These are phyloP conservation scores for Periophthalmus magnuspinnatus DNA, from an alignment of 2,797 vertebrate genomes.

Conservation along the genomic window DNA sequence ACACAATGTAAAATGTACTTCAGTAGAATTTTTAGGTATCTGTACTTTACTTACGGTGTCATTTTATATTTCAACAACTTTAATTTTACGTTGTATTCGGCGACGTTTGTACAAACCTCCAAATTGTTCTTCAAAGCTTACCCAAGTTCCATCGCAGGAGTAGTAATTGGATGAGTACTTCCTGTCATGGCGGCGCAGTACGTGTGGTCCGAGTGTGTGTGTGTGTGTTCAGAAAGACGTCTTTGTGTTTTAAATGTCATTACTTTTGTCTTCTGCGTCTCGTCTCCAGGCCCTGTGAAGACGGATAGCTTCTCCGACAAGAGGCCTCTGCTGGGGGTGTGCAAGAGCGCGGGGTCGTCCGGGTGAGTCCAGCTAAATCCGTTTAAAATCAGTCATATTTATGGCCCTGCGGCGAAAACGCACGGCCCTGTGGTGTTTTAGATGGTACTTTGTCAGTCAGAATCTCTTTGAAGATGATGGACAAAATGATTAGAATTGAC, in stretches of 20 bases:
- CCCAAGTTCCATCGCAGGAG: slow-evolving; percentile 70
- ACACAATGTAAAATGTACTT: no score
- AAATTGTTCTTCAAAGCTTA: slow-evolving; percentile 46
- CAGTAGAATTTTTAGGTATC: no score
- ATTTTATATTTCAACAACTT: neutral
- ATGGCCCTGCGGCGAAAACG: neutral
- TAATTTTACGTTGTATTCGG: neutral
- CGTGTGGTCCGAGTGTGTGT: slow-evolving; percentile 59
- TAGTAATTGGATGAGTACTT: slow-evolving; percentile 77
- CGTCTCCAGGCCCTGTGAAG: slow-evolving; percentile 84
- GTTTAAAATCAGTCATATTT: slow-evolving; percentile 1
- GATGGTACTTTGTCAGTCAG: neutral
- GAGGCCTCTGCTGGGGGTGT: slow-evolving; percentile 92
- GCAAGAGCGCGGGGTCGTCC: slow-evolving; percentile 95
- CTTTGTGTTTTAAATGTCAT: slow-evolving; percentile 64
- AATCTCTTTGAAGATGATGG: neutral
- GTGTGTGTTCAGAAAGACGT: slow-evolving; percentile 61
- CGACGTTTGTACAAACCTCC: neutral
- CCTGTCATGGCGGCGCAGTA: slow-evolving; percentile 67
- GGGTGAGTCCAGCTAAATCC: slow-evolving; percentile 83
- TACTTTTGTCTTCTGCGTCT: slow-evolving; percentile 50
- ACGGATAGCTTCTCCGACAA: slow-evolving; percentile 93
- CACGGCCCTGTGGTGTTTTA: neutral
- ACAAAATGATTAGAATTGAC: neutral
- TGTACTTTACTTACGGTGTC: no score